Evolutionary conservation across 2,797 vertebrate species (phyloP), one percentile per base, ranked within the genome.

Genomic region (Oreochromis grahami): DNA sequence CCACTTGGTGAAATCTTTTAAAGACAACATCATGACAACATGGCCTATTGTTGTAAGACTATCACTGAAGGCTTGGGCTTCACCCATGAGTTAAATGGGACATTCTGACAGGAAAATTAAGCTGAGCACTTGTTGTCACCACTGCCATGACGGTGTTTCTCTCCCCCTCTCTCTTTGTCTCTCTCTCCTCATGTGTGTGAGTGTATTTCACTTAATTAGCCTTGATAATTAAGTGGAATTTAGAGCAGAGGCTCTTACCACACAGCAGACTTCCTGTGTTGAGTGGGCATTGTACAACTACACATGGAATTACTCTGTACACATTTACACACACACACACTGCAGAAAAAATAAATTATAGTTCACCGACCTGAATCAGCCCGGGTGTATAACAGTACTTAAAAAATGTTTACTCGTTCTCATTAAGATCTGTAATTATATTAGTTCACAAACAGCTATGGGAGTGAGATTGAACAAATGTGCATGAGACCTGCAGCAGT

Each of bases 221-320:
- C 65, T 17, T 70, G 65, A 70, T 70, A 45, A 70, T 70, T 70
- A 70, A 70, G 21, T 45, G 65, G 5, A 43, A 85, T 77, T 10
- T n/a, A 76, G 82, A 78, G 72, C n/a, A 34, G 85, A 85, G 68
- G 55, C 63, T 68, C 74, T 83, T 85, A 84, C 78, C 76, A 70
- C 72, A 48, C 65, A 21, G 53, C 19, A 50, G 21, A 55, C 12
- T 80, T 89, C 60, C 60, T 78, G 78, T 78, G 85, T 77, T 78
- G 56, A 81, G 70, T 85, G 80, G 63, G 60, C 55, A 79, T 10
- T 68, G 38, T 68, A 43, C 19, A 68, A 41, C 63, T 17, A 26
- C 63, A 43, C 58, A 36, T 36, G 17, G 17, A 63, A 17, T 34
- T 58, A 32, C 29, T 11, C 29, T 19, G 17, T 34, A n/a, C 32